Evolutionary conservation across 2,888 invertebrate species (phyloP), one percentile per base, ranked within the genome.

Genomic region (Brachyptera risi): DNA sequence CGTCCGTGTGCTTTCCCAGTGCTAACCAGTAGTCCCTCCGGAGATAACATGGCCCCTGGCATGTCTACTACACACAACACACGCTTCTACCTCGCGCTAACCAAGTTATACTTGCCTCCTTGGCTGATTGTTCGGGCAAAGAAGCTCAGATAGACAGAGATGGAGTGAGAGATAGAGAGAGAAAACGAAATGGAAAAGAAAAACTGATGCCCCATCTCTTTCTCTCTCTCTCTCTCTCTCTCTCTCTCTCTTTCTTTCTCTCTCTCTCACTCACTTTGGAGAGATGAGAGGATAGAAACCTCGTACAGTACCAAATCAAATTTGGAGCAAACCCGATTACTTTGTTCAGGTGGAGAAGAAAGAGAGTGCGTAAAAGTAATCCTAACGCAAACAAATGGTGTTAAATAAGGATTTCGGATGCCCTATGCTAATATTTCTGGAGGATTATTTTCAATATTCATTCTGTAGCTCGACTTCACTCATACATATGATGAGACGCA

Each of bases 371-470:
- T 54, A 54, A 54, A 31, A 35, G 49, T 59, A 62, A 62, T 58
- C 56, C 62, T 56, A 61, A 59, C 58, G 24, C 56, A 62, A 62
- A 62, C 61, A 62, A 62, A 62, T 62, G 61, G 24, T 24, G n/a
- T n/a, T n/a, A n/a, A n/a, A n/a, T n/a, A n/a, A 47, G 24, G 7
- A n/a, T 47, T 47, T 47, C 9, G 47, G 24, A n/a, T 23, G n/a
- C n/a, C n/a, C n/a, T n/a, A n/a, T n/a, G n/a, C n/a, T n/a, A n/a
- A n/a, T n/a, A n/a, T n/a, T n/a, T n/a, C n/a, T n/a, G n/a, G n/a
- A n/a, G n/a, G n/a, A n/a, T n/a, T n/a, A n/a, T n/a, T n/a, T n/a
- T n/a, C n/a, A n/a, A n/a, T n/a, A n/a, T n/a, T n/a, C n/a, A n/a
- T n/a, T n/a, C n/a, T n/a, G n/a, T n/a, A n/a, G n/a, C n/a, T n/a